These are phyloP conservation scores for Lasioglossum villosulum DNA, from an alignment of 2,888 invertebrate species.

Conservation along the genomic window DNA sequence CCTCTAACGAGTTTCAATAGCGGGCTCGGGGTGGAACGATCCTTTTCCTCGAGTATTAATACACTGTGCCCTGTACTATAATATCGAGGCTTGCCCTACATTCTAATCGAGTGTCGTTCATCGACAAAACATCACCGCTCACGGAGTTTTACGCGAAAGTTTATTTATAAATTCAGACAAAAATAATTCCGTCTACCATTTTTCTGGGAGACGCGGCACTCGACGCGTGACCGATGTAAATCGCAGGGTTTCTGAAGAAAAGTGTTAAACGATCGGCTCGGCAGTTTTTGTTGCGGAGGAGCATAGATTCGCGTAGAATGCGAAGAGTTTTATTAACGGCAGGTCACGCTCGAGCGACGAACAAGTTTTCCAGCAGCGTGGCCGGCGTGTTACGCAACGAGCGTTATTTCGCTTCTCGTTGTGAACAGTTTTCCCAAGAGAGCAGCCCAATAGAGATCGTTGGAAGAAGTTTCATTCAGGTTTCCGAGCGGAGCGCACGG, in stretches of 20 bases:
- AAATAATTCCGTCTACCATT: too few species aligned
- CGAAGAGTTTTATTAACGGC: neutral
- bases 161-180: too few species aligned
- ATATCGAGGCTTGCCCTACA: neutral
- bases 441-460: constrained; percentile 21
- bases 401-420: constrained; percentile 5
- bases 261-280: neutral
- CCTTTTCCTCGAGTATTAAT: neutral
- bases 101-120: too few species aligned
- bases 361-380: neutral
- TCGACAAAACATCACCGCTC: too few species aligned
- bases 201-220: too few species aligned
- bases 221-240: too few species aligned
- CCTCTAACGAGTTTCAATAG: neutral
- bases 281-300: neutral
- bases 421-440: constrained; percentile 24
- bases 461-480: constrained; percentile 42
- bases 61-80: neutral
- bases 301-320: neutral
- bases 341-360: constrained; percentile 1
- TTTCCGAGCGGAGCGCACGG: constrained; percentile 29
- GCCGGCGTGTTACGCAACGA: constrained; percentile 16
- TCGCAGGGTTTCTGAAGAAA: neutral
- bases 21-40: neutral
- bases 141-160: too few species aligned